These are phyloP conservation scores for Progne subis DNA, from an alignment of 2,113 vertebrate genomes.

Conservation along the genomic window DNA sequence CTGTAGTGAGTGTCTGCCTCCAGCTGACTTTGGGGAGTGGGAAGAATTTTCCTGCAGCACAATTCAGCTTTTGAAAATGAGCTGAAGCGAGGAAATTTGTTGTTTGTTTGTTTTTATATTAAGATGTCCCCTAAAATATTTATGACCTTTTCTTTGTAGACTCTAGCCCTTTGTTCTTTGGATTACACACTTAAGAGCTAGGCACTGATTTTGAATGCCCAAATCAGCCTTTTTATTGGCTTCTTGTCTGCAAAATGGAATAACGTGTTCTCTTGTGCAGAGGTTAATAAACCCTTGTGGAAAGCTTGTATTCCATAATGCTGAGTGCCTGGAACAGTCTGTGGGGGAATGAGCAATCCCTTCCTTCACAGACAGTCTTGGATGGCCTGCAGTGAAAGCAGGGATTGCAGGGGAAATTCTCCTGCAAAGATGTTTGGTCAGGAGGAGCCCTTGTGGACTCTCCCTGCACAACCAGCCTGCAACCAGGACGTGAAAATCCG, in stretches of 20 bases:
- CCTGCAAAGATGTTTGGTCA: not conserved
- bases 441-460: not conserved
- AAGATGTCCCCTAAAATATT: not conserved
- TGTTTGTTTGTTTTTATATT: not conserved
- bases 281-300: constrained; percentile 24
- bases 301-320: not conserved
- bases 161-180: not conserved
- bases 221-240: not conserved
- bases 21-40: not conserved
- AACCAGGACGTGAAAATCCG: not conserved
- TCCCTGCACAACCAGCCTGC: not conserved
- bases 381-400: not conserved
- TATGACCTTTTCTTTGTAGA: not conserved
- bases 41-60: not conserved
- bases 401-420: not conserved
- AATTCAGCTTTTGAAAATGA: not conserved
- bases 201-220: not conserved
- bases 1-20: not conserved
- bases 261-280: not conserved
- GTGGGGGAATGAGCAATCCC: not conserved
- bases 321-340: not conserved
- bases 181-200: not conserved
- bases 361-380: not conserved
- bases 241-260: not conserved
- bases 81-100: not conserved